Evolutionary conservation across 2,113 vertebrate species (phyloP).

Genomic region (Drymodes brunneopygia): DNA sequence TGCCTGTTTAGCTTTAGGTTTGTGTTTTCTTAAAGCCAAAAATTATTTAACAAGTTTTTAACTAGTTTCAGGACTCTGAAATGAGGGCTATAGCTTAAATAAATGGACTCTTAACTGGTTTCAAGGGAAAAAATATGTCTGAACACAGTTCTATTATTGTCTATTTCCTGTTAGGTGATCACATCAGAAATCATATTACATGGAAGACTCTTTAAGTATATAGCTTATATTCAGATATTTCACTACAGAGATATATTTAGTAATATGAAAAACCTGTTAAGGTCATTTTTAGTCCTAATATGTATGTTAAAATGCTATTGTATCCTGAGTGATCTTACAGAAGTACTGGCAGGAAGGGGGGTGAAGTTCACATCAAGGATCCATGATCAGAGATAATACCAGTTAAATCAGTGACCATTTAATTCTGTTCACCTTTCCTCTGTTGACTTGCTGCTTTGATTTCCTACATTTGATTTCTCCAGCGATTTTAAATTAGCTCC

Average conservation of each 20-base stretch:
- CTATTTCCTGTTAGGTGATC: neutral
- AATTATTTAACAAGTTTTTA: neutral
- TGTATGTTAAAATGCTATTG: neutral
- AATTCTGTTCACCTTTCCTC: neutral
- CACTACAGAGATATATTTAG: neutral
- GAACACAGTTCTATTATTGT: neutral
- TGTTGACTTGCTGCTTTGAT: slow-evolving; percentile 13
- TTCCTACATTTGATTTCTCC: slow-evolving; percentile 1
- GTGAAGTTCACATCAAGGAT: neutral
- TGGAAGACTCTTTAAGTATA: neutral
- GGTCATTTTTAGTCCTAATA: neutral
- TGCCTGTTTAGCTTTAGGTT: neutral
- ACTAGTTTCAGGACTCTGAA: neutral
- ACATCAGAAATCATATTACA: neutral
- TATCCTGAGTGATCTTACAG: neutral
- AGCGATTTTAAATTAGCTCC: slow-evolving; percentile 21
- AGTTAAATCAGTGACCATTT: neutral
- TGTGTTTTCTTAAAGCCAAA: neutral
- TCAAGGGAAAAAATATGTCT: neutral
- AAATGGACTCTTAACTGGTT: neutral
- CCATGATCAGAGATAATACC: neutral
- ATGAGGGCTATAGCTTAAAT: neutral
- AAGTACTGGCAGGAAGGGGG: neutral
- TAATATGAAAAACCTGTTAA: neutral
- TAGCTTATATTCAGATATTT: neutral